A percentile compares a stretch with the other conserved stretches of the same genome.
phyloP scores from a whole-genome alignment of 2,888 invertebrate species.

The Pollenia labialis region DNA sequence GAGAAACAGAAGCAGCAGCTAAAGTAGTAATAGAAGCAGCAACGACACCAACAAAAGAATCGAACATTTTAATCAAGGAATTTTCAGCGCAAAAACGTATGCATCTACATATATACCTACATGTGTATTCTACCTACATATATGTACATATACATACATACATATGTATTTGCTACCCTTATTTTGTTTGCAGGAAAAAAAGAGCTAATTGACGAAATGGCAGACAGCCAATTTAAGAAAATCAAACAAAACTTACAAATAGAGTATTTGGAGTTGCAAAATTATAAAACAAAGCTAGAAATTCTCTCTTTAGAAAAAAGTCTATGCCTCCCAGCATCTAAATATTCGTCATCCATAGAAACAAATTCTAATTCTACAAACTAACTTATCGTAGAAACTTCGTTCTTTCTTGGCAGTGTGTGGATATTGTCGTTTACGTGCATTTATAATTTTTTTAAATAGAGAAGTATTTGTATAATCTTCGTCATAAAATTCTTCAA shows the following conservation, averaged over 20 bases:
- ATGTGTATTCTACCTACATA: background rate
- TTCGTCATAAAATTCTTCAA: too few relatives aligned
- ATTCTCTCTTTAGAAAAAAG: background rate
- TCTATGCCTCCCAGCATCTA: background rate
- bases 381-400: too few relatives aligned
- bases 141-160: background rate
- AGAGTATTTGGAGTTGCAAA: slow-evolving; percentile 1
- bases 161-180: background rate
- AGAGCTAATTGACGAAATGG: background rate
- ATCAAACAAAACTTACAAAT: background rate
- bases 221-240: background rate
- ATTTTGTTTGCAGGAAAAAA: background rate
- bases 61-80: background rate
- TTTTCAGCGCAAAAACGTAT: background rate
- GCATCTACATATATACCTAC: background rate
- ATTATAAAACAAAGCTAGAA: background rate
- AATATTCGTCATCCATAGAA: background rate
- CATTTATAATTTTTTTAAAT: too few relatives aligned
- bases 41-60: background rate
- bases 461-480: too few relatives aligned
- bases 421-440: too few relatives aligned
- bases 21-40: background rate
- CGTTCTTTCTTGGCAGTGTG: too few relatives aligned
- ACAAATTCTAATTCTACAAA: too few relatives aligned
- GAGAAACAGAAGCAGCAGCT: background rate